Evolutionary conservation across 2,113 vertebrate genomes (phyloP).

Genomic region (Phalacrocorax carbo): DNA sequence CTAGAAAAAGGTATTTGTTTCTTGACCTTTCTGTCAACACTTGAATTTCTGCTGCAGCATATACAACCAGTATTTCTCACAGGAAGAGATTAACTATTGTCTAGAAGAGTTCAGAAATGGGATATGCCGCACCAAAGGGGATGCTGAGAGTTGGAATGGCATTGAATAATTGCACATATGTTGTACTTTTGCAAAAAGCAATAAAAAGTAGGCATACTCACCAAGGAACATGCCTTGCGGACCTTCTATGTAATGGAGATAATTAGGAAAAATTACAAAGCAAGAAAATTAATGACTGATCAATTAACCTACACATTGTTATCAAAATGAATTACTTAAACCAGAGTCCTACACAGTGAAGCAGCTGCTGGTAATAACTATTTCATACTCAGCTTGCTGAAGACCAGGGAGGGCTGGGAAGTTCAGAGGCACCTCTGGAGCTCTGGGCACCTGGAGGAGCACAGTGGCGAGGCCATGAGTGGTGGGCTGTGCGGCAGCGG

Average conservation of each 20-base stretch:
- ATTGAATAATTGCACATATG: not conserved
- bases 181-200: not conserved
- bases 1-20: not conserved
- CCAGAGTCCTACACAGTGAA: not conserved
- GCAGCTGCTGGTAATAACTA: not conserved
- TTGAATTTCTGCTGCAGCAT: not conserved
- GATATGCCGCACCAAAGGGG: not conserved
- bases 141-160: not conserved
- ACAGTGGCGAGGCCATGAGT: accelerated
- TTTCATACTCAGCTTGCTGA: not conserved
- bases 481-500: accelerated
- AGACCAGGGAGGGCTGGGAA: not conserved
- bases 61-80: not conserved
- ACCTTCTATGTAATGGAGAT: not conserved
- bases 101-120: not conserved
- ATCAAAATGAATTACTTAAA: conserved; percentile 24
- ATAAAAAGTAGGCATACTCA: not conserved
- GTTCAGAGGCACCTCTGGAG: not conserved
- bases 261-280: not conserved
- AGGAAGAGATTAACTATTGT: not conserved
- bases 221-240: not conserved
- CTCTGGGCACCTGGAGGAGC: not conserved
- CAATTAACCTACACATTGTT: conserved; percentile 6
- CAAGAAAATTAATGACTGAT: conserved; percentile 16
- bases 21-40: not conserved